A percentile compares a stretch with the other conserved stretches of the same genome.
Evolutionary conservation across 2,113 vertebrate species (phyloP).

Genomic region (Corythornis madagascariensis): DNA sequence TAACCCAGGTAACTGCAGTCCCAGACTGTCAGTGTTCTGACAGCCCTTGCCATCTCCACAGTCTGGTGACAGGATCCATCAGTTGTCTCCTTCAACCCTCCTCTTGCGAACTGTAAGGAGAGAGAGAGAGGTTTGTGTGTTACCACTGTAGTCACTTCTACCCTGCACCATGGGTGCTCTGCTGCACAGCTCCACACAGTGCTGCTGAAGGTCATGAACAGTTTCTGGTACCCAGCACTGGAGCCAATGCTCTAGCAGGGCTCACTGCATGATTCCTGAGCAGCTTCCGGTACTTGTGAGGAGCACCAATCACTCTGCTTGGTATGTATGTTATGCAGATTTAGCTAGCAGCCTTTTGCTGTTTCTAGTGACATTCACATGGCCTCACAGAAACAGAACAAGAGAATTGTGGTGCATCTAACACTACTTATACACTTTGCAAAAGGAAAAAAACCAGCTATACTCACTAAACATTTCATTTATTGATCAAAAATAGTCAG

Average conservation of each 20-base stretch:
- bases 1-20: slow-evolving; percentile 80
- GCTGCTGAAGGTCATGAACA: background rate
- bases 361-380: background rate
- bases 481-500: background rate
- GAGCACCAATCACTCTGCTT: background rate
- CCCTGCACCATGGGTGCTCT: background rate
- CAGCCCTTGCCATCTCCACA: slow-evolving; percentile 71
- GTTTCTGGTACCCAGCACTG: background rate
- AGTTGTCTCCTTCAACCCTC: slow-evolving; percentile 90
- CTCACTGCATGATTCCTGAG: background rate
- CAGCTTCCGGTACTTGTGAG: background rate
- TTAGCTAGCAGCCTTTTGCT: background rate
- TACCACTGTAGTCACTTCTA: background rate
- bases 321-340: background rate
- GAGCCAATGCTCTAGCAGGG: background rate
- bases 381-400: background rate
- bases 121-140: background rate
- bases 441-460: background rate
- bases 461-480: background rate
- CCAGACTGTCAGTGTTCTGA: slow-evolving; percentile 66
- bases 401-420: background rate
- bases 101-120: slow-evolving; percentile 84
- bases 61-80: slow-evolving; percentile 35
- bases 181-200: background rate
- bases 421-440: background rate